These are phyloP conservation scores for Pasiphila rectangulata DNA, from an alignment of 2,888 invertebrate species.

Conservation along the genomic window DNA sequence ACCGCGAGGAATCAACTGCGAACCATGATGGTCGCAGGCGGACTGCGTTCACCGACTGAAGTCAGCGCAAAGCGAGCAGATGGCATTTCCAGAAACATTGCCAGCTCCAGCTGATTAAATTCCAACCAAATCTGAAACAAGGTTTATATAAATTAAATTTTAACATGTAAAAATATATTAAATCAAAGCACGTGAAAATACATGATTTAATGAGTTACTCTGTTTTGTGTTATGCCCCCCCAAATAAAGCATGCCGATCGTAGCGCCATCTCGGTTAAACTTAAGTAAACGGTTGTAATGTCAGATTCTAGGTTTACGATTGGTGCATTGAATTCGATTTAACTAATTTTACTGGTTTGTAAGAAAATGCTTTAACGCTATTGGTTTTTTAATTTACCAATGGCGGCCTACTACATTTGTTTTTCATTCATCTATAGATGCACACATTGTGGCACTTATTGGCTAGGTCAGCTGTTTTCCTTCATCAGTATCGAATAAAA, in stretches of 20 bases:
- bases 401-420: slow-evolving; percentile 8
- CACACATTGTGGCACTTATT: background rate
- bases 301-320: slow-evolving; percentile 5
- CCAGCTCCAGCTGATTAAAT: slow-evolving; percentile 9
- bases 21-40: slow-evolving; percentile 71
- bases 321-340: slow-evolving; percentile 4
- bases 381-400: slow-evolving; percentile 10
- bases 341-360: slow-evolving; percentile 6
- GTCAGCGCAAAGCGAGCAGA: slow-evolving; percentile 49
- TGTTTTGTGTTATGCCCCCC: background rate
- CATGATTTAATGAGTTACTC: slow-evolving; percentile 4
- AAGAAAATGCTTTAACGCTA: slow-evolving; percentile 1
- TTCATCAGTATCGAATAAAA: background rate
- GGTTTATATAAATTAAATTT: background rate
- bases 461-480: slow-evolving; percentile 11
- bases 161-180: background rate
- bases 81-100: slow-evolving; percentile 23
- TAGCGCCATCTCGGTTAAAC: slow-evolving; percentile 16
- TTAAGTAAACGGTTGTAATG: background rate
- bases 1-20: slow-evolving; percentile 62
- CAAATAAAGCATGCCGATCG: background rate
- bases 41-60: slow-evolving; percentile 55
- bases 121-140: slow-evolving; percentile 1
- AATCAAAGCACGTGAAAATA: background rate
- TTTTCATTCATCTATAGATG: slow-evolving; percentile 14